Conservation (phyloP, 2,113 vertebrate genomes). For the Vicugna pacos region DNA sequence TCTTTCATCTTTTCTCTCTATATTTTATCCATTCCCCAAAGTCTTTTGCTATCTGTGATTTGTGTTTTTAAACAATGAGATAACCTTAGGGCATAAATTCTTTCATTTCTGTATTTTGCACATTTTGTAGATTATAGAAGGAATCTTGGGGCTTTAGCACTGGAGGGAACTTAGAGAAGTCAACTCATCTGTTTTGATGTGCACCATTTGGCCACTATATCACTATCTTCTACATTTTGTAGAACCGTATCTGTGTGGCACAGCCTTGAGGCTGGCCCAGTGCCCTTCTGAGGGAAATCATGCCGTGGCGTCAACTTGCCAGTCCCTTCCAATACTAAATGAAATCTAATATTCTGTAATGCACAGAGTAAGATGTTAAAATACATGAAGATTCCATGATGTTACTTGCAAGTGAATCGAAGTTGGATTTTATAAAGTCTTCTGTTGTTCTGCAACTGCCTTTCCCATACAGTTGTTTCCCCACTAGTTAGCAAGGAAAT, state of each 20-base stretch:
- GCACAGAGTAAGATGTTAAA: neutral
- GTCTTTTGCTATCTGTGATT: slow-evolving; percentile 72
- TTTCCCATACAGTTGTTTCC: neutral
- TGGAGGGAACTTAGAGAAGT: slow-evolving; percentile 39
- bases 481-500: neutral
- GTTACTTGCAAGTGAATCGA: neutral
- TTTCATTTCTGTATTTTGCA: slow-evolving; percentile 67
- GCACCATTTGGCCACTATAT: neutral
- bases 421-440: neutral
- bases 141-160: neutral
- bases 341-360: neutral
- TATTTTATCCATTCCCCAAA: slow-evolving; percentile 75
- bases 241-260: neutral
- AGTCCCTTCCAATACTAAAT: neutral
- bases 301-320: neutral
- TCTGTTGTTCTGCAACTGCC: neutral
- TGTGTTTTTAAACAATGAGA: slow-evolving; percentile 69
- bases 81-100: slow-evolving; percentile 78
- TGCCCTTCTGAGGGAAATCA: neutral
- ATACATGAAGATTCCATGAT: neutral
- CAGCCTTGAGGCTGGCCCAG: neutral
- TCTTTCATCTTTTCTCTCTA: slow-evolving; percentile 75
- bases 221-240: neutral
- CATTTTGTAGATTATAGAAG: slow-evolving; percentile 74
- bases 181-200: neutral